A percentile compares a stretch with the other conserved stretches of the same genome.
These are phyloP conservation scores for Petrolisthes manimaculis DNA, from an alignment of 2,888 invertebrate species.

Conservation along the genomic window DNA sequence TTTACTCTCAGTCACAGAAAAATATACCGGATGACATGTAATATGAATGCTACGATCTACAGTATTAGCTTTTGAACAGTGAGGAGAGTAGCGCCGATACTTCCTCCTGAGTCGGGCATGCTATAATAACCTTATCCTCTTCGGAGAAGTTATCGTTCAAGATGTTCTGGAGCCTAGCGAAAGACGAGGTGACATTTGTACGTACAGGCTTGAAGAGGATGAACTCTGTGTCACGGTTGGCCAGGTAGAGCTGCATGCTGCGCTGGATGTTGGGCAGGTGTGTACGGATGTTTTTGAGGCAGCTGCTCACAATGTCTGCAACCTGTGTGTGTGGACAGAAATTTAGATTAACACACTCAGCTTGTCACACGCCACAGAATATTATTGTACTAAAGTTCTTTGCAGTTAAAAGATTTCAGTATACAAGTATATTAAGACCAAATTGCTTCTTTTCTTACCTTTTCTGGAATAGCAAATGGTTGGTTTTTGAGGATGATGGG, in stretches of 20 bases:
- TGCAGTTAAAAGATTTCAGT: not conserved
- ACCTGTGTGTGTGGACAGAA: constrained; percentile 9
- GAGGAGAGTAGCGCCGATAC: constrained; percentile 86
- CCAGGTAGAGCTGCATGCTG: constrained; percentile 94
- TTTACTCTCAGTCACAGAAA: not conserved
- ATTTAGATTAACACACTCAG: too few species aligned
- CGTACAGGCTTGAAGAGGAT: constrained; percentile 83
- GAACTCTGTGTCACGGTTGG: constrained; percentile 96
- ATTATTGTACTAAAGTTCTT: too few species aligned
- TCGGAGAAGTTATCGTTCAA: constrained; percentile 80
- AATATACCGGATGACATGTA: not conserved
- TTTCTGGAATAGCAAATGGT: constrained; percentile 62
- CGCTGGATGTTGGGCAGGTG: constrained; percentile 85
- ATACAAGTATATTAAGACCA: not conserved
- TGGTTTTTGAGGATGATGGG: constrained; percentile 62
- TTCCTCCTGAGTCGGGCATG: constrained; percentile 93
- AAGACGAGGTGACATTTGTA: constrained; percentile 56
- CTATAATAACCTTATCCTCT: constrained; percentile 87
- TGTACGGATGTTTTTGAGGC: constrained; percentile 83
- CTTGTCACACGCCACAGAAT: too few species aligned
- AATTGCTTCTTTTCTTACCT: constrained; percentile 29
- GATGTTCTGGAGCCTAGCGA: constrained; percentile 66
- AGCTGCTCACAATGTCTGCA: constrained; percentile 47
- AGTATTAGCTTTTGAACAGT: constrained; percentile 54
- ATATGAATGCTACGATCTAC: not conserved